Base-by-base conservation (phyloP, 2,797 vertebrate genomes). In the Bothrops alternatus region DNA sequence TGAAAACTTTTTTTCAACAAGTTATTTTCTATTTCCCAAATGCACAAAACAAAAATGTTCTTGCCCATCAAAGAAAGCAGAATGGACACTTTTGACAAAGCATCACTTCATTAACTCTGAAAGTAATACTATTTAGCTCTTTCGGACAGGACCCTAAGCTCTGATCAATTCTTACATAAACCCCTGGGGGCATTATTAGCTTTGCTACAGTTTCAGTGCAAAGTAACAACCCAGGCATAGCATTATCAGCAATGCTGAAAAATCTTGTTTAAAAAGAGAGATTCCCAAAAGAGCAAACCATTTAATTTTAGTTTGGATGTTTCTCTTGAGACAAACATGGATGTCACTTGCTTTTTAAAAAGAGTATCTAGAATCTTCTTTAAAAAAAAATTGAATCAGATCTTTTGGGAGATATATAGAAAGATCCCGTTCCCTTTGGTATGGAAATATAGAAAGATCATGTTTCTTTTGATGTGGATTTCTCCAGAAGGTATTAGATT, bases 91-190 rank as follows among this genome's bases (percentile, higher is more conserved):
- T 93, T 89, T 60, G 85, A 87, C 50, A 78, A 90, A 87, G 58
- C 16, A 53, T 47, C 53, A 73, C 63, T 89, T 92, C 56, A 92
- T 89, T 82, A 89, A 88, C 23, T 73, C 23, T 90, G 82, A 87
- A 90, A 53, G 61, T 93, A 87, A 53, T 55, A 50, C 25, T 93
- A 58, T 69, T 90, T 93, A 87, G 63, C 13, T 87, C 61, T 73
- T 90, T 93, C 55, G 2, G 16, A 50, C 89, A 87, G n/a, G 89
- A 90, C 28, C 56, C 53, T 65, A 87, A 69, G 61, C 82, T 32
- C 32, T 87, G 82, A 92, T 92, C 86, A 90, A 87, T 90, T 93
- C 61, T 73, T 42, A 87, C 37, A 73, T 42, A 73, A 90, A 73
- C 25, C 26, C 37, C 13, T 13, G 13, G 53, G 50, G 85, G 69